phyloP scores from a whole-genome alignment of 2,113 vertebrate species.

The Sceloporus undulatus region DNA sequence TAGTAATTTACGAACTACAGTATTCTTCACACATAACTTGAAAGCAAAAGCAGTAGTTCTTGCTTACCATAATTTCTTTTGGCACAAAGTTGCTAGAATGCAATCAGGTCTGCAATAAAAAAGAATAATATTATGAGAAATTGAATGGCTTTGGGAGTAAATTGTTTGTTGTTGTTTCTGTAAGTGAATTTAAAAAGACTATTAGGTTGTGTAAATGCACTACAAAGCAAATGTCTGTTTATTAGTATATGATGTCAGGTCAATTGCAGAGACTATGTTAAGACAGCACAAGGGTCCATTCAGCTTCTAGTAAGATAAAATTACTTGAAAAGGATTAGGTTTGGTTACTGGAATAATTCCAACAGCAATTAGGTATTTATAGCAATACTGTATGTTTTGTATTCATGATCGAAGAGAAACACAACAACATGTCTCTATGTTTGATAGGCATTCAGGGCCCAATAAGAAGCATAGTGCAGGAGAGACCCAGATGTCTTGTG shows the following conservation, averaged over 20 bases:
- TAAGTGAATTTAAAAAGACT: background rate
- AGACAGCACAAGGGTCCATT: slow-evolving; percentile 51
- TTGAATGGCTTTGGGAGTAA: background rate
- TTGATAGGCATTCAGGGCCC: background rate
- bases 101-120: background rate
- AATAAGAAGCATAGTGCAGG: background rate
- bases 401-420: slow-evolving; percentile 23
- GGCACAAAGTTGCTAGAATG: background rate
- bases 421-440: background rate
- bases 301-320: slow-evolving; percentile 65
- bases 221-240: slow-evolving; percentile 36
- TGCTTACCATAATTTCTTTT: background rate
- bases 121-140: slow-evolving; percentile 1
- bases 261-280: slow-evolving; percentile 56
- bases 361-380: slow-evolving; percentile 49
- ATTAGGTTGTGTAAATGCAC: slow-evolving; percentile 28
- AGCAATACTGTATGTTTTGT: background rate
- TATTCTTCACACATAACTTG: background rate
- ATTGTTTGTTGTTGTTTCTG: background rate
- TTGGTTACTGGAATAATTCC: slow-evolving; percentile 50
- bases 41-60: background rate
- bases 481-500: background rate
- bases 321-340: slow-evolving; percentile 67
- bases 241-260: slow-evolving; percentile 47
- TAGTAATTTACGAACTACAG: slow-evolving; percentile 6